phyloP scores from a whole-genome alignment of 92 coral and sea anemone genomes.

The Paramuricea clavata region DNA sequence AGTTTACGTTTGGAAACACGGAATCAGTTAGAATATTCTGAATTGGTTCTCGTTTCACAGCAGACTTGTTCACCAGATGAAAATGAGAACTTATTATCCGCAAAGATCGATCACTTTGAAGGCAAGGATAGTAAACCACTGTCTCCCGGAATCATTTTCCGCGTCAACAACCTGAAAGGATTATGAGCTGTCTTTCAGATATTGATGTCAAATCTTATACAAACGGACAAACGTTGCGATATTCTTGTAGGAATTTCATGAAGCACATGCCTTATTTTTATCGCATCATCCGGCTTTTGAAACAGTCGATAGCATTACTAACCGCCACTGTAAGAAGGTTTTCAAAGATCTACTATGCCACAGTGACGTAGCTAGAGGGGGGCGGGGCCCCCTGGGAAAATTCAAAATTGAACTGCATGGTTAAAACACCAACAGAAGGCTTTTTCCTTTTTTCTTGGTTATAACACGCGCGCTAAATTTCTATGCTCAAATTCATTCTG shows the following conservation, averaged over 20 bases:
- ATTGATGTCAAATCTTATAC: conserved; percentile 34
- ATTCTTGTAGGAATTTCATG: not conserved
- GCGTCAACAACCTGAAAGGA: conserved; percentile 41
- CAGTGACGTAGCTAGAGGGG: no score
- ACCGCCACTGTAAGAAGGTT: not conserved
- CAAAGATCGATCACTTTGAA: not conserved
- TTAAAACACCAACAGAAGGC: no score
- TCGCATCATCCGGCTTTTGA: not conserved
- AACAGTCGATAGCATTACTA: not conserved
- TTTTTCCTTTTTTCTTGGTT: no score
- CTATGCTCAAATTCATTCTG: no score
- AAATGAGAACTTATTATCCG: not conserved
- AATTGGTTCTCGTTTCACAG: no score
- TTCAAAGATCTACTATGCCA: no score
- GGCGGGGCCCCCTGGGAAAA: no score
- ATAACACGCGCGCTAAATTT: no score
- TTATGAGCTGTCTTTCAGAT: conserved; percentile 42
- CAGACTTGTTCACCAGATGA: no score
- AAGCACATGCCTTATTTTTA: not conserved
- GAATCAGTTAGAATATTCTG: no score
- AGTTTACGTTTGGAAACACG: no score
- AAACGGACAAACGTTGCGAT: not conserved
- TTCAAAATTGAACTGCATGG: no score
- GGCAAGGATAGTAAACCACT: not conserved
- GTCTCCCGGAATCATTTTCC: not conserved